A percentile compares a stretch with the other conserved stretches of the same genome.
Conservation (phyloP, 2,888 invertebrate species). For the Creontiades dilutus region DNA sequence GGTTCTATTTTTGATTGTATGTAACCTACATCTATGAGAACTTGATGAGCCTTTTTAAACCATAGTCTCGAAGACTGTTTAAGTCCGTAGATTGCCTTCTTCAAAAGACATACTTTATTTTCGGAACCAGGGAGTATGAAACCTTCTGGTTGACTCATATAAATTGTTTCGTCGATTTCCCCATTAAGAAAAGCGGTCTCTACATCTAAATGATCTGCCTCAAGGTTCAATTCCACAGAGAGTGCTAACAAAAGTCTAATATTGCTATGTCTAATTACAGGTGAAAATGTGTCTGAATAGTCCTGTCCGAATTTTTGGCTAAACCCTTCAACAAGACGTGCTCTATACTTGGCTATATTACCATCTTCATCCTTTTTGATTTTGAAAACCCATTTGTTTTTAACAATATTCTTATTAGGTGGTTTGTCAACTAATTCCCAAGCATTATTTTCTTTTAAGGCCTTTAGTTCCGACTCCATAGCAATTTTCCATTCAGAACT, state of each 20-base stretch:
- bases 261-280: neutral
- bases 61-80: neutral
- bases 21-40: neutral
- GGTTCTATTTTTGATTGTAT: neutral
- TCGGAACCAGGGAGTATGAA: neutral
- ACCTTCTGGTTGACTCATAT: neutral
- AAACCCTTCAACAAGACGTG: slow-evolving; percentile 75
- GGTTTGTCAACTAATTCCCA: slow-evolving; percentile 68
- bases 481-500: slow-evolving; percentile 74
- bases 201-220: neutral
- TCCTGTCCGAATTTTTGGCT: slow-evolving; percentile 43
- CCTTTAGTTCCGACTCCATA: slow-evolving; percentile 76
- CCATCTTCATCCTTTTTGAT: slow-evolving; percentile 76
- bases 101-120: neutral
- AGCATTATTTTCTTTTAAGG: slow-evolving; percentile 69
- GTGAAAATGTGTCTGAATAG: neutral
- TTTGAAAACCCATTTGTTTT: slow-evolving; percentile 70
- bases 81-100: neutral
- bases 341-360: slow-evolving; percentile 75
- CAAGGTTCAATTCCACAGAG: neutral
- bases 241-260: neutral
- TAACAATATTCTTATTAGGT: slow-evolving; percentile 37
- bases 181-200: neutral
- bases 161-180: neutral
- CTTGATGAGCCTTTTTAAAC: neutral